Conservation (phyloP, 2,797 vertebrate species). For the Pygocentrus nattereri region DNA sequence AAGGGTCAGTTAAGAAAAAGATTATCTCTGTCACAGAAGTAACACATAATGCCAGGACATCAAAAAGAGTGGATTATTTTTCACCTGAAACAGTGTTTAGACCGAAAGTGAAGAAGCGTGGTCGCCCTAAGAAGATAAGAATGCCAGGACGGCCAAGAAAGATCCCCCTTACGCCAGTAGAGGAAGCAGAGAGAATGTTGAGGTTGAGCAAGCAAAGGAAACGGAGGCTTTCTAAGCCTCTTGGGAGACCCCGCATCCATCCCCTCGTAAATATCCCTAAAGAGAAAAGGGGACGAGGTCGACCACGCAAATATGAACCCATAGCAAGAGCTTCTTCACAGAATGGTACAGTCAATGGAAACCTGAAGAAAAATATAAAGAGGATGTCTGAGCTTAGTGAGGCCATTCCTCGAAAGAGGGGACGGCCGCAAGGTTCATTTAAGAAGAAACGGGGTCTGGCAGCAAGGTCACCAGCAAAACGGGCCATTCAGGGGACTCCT, state of each 20-base stretch:
- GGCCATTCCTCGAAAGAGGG: conserved; percentile 36
- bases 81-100: conserved; percentile 44
- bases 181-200: conserved; percentile 60
- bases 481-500: conserved; percentile 8
- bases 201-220: conserved; percentile 59
- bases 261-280: conserved; percentile 61
- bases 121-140: conserved; percentile 65
- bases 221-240: conserved; percentile 77
- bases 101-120: conserved; percentile 61
- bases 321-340: conserved; percentile 2
- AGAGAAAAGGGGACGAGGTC: conserved; percentile 71
- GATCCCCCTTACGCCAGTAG: conserved; percentile 70
- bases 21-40: conserved; percentile 39
- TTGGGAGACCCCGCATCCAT: conserved; percentile 81
- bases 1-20: conserved; percentile 66
- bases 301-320: conserved; percentile 73
- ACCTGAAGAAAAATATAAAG: conserved; percentile 7
- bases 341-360: background rate
- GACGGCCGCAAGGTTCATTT: conserved; percentile 46
- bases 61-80: conserved; percentile 55
- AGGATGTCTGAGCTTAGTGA: background rate
- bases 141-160: conserved; percentile 78
- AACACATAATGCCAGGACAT: conserved; percentile 58
- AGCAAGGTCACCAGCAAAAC: conserved; percentile 33
- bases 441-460: conserved; percentile 36